Evolutionary conservation across 1,140 invertebrate genomes (phyloP), one percentile per base, ranked within the genome.

Genomic region (Dreissena polymorpha): DNA sequence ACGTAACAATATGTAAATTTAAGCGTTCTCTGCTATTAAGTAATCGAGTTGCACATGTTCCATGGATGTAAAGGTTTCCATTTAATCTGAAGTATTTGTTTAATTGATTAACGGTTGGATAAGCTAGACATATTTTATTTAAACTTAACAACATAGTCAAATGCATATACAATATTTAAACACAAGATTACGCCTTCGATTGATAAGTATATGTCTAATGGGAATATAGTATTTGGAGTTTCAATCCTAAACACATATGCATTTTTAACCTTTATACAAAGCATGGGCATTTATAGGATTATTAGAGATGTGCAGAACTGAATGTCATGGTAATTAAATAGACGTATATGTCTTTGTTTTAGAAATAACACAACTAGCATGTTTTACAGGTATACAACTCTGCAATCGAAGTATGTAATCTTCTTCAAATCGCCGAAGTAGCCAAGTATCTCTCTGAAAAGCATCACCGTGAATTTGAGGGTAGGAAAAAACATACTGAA

Each of bases 371-470:
- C 2, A 39, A 23, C 57, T n/a, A 60, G 21, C 57, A 23, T 60
- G 2, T 23, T 12, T 75, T 75, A 63, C 39, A 76, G 76, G 53
- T 29, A 27, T 78, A 69, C 53, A 78, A 78, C 25, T 39, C 76
- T 10, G 76, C 76, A 14, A 39, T 78, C 13, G 76, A 78, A 65
- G 65, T 78, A 3, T 68, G 55, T 25, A 55, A 55, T 10, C 39
- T 78, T 18, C 39, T 78, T 18, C 14, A 29, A 69, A 51, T 16
- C 3, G 55, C 53, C 51, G 50, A 78, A 57, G 51, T 78, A n/a
- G 51, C 51, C n/a, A 55, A 55, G 51, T 78, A 69, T 27, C 29
- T 78, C 8, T 64, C 51, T 12, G 67, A 69, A 16, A 76, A 76
- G 50, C 74, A 65, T 50, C n/a, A 51, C 12, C 18, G 16, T 55